A percentile compares a stretch with the other conserved stretches of the same genome.
Evolutionary conservation across 2,888 invertebrate species (phyloP).

Genomic region (Athalia circularis): DNA sequence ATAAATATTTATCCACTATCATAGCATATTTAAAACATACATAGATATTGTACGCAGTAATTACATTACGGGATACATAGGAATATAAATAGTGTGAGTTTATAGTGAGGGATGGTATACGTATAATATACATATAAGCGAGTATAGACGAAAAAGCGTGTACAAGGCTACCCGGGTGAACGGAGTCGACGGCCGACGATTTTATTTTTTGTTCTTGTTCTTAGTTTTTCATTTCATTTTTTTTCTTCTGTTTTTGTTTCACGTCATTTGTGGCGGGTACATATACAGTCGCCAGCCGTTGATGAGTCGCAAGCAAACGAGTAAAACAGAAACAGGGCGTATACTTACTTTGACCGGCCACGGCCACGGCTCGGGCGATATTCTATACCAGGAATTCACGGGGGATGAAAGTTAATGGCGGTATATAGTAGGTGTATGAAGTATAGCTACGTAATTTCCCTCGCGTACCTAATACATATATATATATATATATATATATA

Average conservation of each 20-base stretch:
- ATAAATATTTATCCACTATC: no score
- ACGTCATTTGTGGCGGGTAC: neutral
- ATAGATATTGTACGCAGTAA: no score
- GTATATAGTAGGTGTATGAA: neutral
- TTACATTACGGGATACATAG: no score
- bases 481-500: no score
- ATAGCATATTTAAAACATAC: no score
- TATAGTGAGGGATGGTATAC: no score
- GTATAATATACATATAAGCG: no score
- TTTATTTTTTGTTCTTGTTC: no score
- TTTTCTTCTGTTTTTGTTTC: neutral
- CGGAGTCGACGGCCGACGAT: no score
- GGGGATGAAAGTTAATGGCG: conserved; percentile 17
- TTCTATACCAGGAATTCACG: conserved; percentile 9
- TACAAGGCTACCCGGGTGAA: no score
- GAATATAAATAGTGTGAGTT: no score
- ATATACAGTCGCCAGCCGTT: neutral
- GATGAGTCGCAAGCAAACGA: conserved; percentile 12
- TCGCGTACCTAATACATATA: conserved; percentile 6
- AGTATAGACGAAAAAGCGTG: no score
- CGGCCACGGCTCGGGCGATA: neutral
- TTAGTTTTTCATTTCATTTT: neutral
- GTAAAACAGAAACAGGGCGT: conserved; percentile 15
- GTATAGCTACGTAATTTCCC: conserved; percentile 23
- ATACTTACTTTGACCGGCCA: conserved; percentile 3